Base-by-base conservation (phyloP, 2,113 vertebrate species). In the Dinomys branickii region DNA sequence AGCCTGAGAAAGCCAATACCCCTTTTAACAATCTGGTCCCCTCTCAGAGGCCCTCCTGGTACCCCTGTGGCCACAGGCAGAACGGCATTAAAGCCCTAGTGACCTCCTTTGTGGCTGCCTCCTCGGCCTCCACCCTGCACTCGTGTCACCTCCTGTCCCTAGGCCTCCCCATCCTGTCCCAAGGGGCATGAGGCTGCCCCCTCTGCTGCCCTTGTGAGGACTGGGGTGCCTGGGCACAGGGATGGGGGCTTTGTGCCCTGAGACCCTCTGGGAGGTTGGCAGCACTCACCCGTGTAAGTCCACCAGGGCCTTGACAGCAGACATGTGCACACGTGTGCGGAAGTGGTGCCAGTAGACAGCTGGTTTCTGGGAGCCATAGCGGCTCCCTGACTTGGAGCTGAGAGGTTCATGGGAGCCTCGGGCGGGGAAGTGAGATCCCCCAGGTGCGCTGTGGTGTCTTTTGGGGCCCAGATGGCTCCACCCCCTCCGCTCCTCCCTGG, bases 101-200 rank as follows among this genome's bases (percentile, higher is more conserved):
- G 38, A 38, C 56, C 38, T 7, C 59, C 54, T 73, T 61, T 1
- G 8, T 50, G n/a, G 8, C 7, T 38, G 26, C 28, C 26, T 1
- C 50, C 26, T 59, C 9, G 20, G 63, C 52, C n/a, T 4, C 22
- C 6, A 16, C 16, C 67, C 2, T 1, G 9, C 1, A 0, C 50
- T 17, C 7, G 41, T 4, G 17, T 59, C 4, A 33, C 52, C 35
- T 30, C 17, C 22, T 65, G 41, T 41, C 19, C 6, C 47, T 9
- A 10, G 0, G 47, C 13, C 0, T 30, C n/a, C 58, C 71, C 28
- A 0, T 47, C 0, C 24, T 61, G 59, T 24, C 59, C 59, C 9
- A 24, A 24, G 59, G 59, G 24, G 22, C 38, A 8, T 13, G 17
- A 28, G 4, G 30, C 63, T 52, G 73, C 26, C 50, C 54, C 35